Percentiles rank a stretch among this genome's conserved stretches.
Conservation (phyloP, 2,888 invertebrate genomes). For the Drosophila buzzatii region DNA sequence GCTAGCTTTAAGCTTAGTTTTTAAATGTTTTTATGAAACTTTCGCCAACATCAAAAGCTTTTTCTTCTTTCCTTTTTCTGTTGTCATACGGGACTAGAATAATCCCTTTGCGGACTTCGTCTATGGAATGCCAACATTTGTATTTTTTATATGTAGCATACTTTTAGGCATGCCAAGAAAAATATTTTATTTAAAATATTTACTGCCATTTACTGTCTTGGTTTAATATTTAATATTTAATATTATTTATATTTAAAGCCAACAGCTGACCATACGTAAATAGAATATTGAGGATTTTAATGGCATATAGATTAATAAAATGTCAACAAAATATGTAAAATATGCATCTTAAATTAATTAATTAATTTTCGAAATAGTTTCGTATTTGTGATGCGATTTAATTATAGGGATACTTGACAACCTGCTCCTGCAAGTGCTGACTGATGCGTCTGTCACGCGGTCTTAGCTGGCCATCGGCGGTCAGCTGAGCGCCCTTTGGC, state of each 20-base stretch:
- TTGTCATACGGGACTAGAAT: no score
- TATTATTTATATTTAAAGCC: no score
- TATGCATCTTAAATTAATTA: neutral
- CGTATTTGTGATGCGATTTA: slow-evolving; percentile 18
- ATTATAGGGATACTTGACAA: slow-evolving; percentile 52
- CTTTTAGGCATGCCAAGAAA: slow-evolving; percentile 4
- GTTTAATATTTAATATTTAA: neutral
- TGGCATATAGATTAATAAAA: neutral
- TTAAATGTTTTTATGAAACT: neutral
- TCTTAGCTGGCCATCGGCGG: slow-evolving; percentile 32
- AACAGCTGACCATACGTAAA: neutral
- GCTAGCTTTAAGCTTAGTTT: neutral
- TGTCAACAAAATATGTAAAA: neutral
- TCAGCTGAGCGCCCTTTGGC: slow-evolving; percentile 40
- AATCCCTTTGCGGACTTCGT: no score
- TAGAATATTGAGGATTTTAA: neutral
- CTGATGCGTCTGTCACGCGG: slow-evolving; percentile 52
- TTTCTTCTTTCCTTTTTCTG: no score
- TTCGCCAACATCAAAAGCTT: neutral
- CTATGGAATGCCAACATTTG: neutral
- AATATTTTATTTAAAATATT: neutral
- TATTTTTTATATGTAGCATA: slow-evolving; percentile 19
- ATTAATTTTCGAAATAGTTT: slow-evolving; percentile 16
- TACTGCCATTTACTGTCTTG: no score
- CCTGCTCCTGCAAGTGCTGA: slow-evolving; percentile 23